phyloP scores from a whole-genome alignment of 2,888 invertebrate species.

The Drosophila kambysellisi region DNA sequence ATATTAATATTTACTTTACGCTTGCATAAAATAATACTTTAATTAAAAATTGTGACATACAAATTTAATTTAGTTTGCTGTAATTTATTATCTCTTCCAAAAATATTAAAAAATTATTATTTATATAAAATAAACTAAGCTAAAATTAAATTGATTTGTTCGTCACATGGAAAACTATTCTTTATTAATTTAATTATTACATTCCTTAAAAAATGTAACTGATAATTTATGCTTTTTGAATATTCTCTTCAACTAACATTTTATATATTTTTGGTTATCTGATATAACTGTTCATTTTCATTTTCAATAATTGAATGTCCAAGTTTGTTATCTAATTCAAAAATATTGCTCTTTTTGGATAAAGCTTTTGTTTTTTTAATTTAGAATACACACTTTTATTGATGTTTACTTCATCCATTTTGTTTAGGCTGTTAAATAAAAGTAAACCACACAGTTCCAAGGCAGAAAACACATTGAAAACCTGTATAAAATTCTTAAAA shows the following conservation, averaged over 20 bases:
- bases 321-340: neutral
- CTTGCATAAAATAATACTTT: neutral
- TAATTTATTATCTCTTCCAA: neutral
- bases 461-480: constrained; percentile 52
- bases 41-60: neutral
- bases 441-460: constrained; percentile 45
- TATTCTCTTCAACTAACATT: no score
- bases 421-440: constrained; percentile 3
- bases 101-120: neutral
- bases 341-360: no score
- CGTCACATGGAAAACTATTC: neutral
- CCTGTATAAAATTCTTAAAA: constrained; percentile 34
- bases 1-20: neutral
- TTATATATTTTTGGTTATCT: no score
- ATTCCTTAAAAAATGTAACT: neutral
- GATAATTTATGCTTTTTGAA: neutral
- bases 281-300: no score
- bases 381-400: constrained; percentile 50
- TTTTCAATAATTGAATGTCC: neutral
- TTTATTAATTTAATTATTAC: neutral
- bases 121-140: neutral
- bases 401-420: constrained; percentile 47
- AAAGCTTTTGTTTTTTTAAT: no score
- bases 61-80: no score
- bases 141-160: neutral